These are phyloP conservation scores for Pristionchus maxplancki DNA, from an alignment of 2,888 invertebrate species.

Conservation along the genomic window DNA sequence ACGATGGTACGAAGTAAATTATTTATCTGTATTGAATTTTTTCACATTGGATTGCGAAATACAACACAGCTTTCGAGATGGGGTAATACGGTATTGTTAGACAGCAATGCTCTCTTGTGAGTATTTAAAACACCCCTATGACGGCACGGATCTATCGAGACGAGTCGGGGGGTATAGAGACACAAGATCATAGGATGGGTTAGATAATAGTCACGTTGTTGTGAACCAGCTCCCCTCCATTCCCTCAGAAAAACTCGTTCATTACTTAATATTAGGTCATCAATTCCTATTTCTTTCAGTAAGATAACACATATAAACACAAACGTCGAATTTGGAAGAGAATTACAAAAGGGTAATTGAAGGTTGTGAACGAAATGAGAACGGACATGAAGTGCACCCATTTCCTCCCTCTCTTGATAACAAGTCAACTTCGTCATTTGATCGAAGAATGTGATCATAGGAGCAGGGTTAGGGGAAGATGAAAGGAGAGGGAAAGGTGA, in stretches of 20 bases:
- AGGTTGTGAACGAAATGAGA: not conserved
- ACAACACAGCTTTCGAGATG: too few species aligned
- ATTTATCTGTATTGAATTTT: not conserved
- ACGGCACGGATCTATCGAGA: not conserved
- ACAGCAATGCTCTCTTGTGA: too few species aligned
- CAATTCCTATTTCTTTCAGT: not conserved
- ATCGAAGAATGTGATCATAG: constrained; percentile 20
- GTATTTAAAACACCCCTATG: not conserved
- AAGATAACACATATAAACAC: too few species aligned
- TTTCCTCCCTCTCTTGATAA: constrained; percentile 4
- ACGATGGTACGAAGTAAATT: not conserved
- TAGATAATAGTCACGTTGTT: not conserved
- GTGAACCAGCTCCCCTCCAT: too few species aligned
- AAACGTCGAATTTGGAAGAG: too few species aligned
- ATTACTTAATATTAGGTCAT: not conserved
- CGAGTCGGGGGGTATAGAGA: not conserved
- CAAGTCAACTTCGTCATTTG: constrained; percentile 18
- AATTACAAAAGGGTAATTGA: not conserved
- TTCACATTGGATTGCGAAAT: not conserved
- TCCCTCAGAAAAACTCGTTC: not conserved
- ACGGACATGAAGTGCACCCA: constrained; percentile 1
- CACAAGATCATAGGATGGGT: not conserved
- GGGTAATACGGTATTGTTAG: too few species aligned
- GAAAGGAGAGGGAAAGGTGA: constrained; percentile 25
- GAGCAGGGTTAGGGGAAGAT: not conserved